phyloP scores from a whole-genome alignment of 2,113 vertebrate species.

The Lophotis ruficrista region DNA sequence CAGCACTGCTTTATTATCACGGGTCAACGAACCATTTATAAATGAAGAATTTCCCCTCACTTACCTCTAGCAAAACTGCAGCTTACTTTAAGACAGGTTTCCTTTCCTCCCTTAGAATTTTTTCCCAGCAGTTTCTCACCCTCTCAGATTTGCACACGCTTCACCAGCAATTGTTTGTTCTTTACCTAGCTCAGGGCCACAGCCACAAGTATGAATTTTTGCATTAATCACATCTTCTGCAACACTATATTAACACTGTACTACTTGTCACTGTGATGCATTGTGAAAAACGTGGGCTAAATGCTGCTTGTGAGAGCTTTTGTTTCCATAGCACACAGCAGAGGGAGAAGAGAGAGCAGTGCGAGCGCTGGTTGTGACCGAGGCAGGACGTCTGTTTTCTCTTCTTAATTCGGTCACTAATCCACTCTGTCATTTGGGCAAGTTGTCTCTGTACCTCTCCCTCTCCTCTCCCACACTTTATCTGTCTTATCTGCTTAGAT shows the following conservation, averaged over 20 bases:
- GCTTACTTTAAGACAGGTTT: conserved; percentile 40
- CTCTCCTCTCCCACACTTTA: background rate
- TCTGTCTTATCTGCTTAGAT: background rate
- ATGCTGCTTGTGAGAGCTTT: background rate
- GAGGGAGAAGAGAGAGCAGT: background rate
- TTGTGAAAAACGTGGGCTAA: background rate
- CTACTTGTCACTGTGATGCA: background rate
- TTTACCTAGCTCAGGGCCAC: background rate
- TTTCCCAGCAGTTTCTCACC: background rate
- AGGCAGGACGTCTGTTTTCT: background rate
- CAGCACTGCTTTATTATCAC: conserved; percentile 76
- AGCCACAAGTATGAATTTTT: background rate
- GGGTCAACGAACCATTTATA: conserved; percentile 77
- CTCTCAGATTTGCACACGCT: accelerated
- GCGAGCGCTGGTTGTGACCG: background rate
- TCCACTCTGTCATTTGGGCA: background rate
- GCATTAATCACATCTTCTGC: background rate
- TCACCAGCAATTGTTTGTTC: conserved; percentile 18
- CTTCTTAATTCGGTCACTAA: background rate
- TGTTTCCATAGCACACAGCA: background rate
- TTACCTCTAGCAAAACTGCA: conserved; percentile 70
- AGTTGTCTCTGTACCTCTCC: background rate
- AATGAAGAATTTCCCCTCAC: conserved; percentile 76
- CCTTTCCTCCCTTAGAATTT: background rate
- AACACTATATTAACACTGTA: background rate